Evolutionary conservation across 1,140 invertebrate genomes (phyloP).

Genomic region (Atopsyche davidsoni): DNA sequence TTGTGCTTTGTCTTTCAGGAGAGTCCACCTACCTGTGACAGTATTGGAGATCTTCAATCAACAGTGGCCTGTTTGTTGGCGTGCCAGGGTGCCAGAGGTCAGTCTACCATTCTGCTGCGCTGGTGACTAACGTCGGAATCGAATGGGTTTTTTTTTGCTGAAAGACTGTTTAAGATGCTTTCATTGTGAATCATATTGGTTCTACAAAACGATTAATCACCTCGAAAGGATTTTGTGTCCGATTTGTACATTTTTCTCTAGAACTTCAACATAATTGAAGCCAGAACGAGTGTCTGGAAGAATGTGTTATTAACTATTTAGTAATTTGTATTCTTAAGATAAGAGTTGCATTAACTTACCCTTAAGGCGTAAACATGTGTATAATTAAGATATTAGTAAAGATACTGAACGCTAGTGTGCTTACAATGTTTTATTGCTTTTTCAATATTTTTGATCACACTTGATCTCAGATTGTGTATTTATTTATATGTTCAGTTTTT

Average conservation of each 20-base stretch:
- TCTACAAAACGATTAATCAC: conserved; percentile 4
- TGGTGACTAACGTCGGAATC: conserved; percentile 29
- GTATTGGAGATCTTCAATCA: conserved; percentile 8
- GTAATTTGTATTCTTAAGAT: conserved; percentile 14
- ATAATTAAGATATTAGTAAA: conserved; percentile 20
- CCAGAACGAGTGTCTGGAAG: conserved; percentile 2
- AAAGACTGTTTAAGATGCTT: background rate
- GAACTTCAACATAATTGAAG: conserved; percentile 8
- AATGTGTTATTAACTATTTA: conserved; percentile 7
- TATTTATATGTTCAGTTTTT: background rate
- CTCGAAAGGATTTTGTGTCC: conserved; percentile 15
- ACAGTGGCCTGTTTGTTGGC: conserved; percentile 9
- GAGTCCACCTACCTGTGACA: conserved; percentile 50
- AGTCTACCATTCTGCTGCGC: conserved; percentile 34
- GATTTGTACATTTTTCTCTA: conserved; percentile 14
- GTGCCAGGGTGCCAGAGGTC: conserved; percentile 34
- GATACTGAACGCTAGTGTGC: conserved; percentile 28
- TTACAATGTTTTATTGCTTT: conserved; percentile 30
- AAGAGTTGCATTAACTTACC: conserved; percentile 10
- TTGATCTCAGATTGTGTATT: conserved; percentile 30
- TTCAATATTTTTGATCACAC: conserved; percentile 27
- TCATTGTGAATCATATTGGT: conserved; percentile 5
- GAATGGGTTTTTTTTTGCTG: background rate
- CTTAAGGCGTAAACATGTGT: conserved; percentile 4
- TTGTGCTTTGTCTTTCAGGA: conserved; percentile 40